These are phyloP conservation scores for Tor tambroides DNA, from an alignment of 2,113 vertebrate species.

Conservation along the genomic window DNA sequence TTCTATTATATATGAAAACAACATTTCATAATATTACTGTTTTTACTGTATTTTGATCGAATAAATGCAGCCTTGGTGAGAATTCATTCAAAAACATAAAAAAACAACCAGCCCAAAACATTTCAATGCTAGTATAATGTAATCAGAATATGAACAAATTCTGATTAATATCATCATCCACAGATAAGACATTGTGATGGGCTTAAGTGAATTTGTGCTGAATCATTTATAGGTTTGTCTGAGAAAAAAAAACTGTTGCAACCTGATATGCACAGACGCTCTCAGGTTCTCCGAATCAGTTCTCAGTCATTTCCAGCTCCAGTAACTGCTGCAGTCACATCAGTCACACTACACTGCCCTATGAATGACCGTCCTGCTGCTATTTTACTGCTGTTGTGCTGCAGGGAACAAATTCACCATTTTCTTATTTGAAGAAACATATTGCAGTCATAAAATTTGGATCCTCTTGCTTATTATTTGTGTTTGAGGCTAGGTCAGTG, in stretches of 20 bases:
- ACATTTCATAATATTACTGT: background rate
- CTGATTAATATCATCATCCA: background rate
- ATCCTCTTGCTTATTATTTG: background rate
- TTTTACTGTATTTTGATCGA: background rate
- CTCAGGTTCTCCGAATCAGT: conserved; percentile 21
- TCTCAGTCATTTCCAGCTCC: background rate
- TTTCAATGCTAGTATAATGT: background rate
- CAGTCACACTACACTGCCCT: conserved; percentile 13
- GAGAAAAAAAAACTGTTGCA: conserved; percentile 19
- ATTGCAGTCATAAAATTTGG: background rate
- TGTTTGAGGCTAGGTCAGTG: background rate
- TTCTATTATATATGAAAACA: background rate
- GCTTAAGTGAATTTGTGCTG: conserved; percentile 39
- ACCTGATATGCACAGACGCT: conserved; percentile 41
- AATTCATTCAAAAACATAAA: background rate
- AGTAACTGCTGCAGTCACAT: background rate
- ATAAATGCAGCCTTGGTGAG: background rate
- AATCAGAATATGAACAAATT: background rate
- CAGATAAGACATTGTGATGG: background rate
- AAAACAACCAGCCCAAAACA: no score
- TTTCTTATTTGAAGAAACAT: background rate
- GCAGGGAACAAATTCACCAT: background rate
- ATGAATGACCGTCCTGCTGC: background rate
- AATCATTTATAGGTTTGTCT: conserved; percentile 60
- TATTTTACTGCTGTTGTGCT: background rate